Evolutionary conservation across 1,140 invertebrate species (phyloP), one percentile per base, ranked within the genome.

Genomic region (Popillia japonica): DNA sequence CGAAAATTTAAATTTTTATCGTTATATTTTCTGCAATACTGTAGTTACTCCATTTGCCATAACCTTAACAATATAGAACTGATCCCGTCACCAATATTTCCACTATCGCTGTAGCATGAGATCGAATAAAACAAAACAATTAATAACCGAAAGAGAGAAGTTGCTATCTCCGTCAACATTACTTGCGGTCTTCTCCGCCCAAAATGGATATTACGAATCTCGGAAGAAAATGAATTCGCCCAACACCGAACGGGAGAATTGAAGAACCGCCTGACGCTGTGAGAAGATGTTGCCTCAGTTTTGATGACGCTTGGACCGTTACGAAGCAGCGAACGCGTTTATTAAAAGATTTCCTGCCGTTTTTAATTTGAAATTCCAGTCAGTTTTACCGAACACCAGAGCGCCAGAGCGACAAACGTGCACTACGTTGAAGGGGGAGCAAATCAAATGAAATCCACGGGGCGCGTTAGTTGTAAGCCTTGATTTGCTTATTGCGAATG

Each of bases 351-450:
- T 68, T 34, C 22, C 17, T 68, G 22, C 61, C 22, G 61, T 68
- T 68, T 68, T 68, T 68, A 68, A 68, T 68, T 68, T 68, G 61
- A 68, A 68, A 68, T 68, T 68, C 61, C 61, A 68, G 61, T 68
- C 61, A 14, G 61, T 34, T 68, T 55, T 17, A 17, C 48, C 6
- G 48, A 17, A 55, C 48, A n/a, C 14, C 48, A 34, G 27, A 34
- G 48, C 48, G 48, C 17, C 27, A 34, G 27, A 34, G 48, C 48
- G n/a, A 55, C 48, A 17, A 55, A 17, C 48, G 6, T 55, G 4
- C 48, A 55, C 17, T 7, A n/a, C 48, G 11, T 17, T n/a, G 44
- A n/a, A 10, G n/a, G 48, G 44, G 48, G 48, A 17, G 48, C 10
- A 55, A 55, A 55, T 55, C 48, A 55, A 55, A 55, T 55, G 48